Base-by-base conservation (phyloP, 2,888 invertebrate genomes). In the Chironomus tentans region DNA sequence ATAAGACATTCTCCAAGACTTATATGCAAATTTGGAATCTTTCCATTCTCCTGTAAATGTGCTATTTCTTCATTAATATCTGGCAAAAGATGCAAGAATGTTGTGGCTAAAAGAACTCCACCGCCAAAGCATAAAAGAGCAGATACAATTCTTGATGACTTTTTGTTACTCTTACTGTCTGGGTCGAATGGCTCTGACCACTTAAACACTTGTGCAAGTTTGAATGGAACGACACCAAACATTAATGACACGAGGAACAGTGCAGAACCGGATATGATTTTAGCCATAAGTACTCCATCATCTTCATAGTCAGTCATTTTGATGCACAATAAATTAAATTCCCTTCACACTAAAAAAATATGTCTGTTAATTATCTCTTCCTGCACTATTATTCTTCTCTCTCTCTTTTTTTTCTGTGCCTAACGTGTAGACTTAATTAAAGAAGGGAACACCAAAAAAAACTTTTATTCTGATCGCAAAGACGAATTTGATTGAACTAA, bases 21-120 rank as follows among this genome's bases (percentile, higher is more conserved):
- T 80, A 92, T 89, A 0, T 86, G 86, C 77, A 92, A 83, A 71
- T 86, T 82, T 4, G 76, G 76, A 21, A 76, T 68, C 3, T 24
- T 4, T 7, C 48, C 68, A n/a, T 68, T 18, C 4, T 68, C 10
- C 18, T 48, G 13, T n/a, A 75, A 24, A 10, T 2, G 7, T 15
- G 87, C 85, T 12, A 93, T 87, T 77, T 87, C 87, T 79, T 92
- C 90, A 10, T 88, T 84, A 0, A 94, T 90, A 84, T 94, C 94
- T 1, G 94, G 94, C 76, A 93, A 84, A 79, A 94, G 85, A 80
- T 94, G 94, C 78, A 93, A 83, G 81, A 94, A 93, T 3, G 93
- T 93, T 2, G 94, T 94, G 78, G 91, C 90, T 56, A 94, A 84
- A 18, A 94, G 84, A 0, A 94, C 93, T 10, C 94, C 94, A 13